Base-by-base conservation (phyloP, 2,888 invertebrate genomes). In the Harpagoxenus sublaevis region DNA sequence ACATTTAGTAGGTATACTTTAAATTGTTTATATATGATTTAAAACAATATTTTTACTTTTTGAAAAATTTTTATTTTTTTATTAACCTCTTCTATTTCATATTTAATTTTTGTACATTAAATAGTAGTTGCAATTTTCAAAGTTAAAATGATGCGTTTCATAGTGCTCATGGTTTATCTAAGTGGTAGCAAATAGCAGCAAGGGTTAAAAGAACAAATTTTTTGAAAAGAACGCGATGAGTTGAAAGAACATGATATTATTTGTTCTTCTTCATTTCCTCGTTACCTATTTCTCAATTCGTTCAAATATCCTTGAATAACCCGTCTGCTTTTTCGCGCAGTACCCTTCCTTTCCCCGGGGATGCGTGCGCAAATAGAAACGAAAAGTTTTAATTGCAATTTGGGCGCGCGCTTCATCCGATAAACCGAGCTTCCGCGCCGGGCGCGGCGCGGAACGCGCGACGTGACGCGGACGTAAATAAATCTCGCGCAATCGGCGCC, bases 401-500 rank as follows among this genome's bases (percentile, higher is more conserved):
- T 81, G 48, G 79, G 71, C 48, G 79, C 79, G 68, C 78, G 78
- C 68, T 68, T 68, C 68, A 57, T 78, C 78, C 68, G 79, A 81
- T 81, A 81, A 81, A 71, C 79, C 35, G 71, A 28, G 79, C 60
- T 81, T 71, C 71, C 71, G 68, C 78, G 66, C 23, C 23, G 70
- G 35, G 70, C 48, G 35, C 23, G 23, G 23, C 23, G 23, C 23
- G 23, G 23, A 60, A 12, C 48, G 79, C 60, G 71, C 60, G 79
- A 81, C 71, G 79, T 81, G 71, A 81, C 71, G 71, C 79, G 84
- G 71, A 84, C 83, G 70, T 84, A 84, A 84, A 84, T 84, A 84
- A 84, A 70, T 84, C 84, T 83, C 63, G 84, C 60, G 82, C 71
- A 84, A 84, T 84, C 84, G 68, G 83, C 83, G 83, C 83, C 63